A percentile compares a stretch with the other conserved stretches of the same genome.
Evolutionary conservation across 2,797 vertebrate genomes (phyloP).

Genomic region (Takifugu ocellatus): DNA sequence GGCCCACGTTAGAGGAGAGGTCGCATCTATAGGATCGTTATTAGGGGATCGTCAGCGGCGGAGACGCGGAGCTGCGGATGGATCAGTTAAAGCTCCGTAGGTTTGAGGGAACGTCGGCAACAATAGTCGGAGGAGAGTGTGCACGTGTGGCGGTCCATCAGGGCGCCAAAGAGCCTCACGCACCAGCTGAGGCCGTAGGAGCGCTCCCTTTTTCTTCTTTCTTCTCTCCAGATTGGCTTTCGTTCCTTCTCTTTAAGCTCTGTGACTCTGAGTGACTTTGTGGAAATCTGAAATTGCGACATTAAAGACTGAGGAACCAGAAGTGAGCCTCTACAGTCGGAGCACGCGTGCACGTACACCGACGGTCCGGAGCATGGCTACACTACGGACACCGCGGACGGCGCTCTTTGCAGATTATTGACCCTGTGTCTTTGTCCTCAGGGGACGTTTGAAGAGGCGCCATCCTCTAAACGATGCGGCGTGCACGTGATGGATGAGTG

Average conservation of each 20-base stretch:
- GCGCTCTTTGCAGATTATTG: conserved; percentile 12
- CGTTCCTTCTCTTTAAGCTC: too few species aligned
- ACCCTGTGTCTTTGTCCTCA: conserved; percentile 9
- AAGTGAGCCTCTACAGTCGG: too few species aligned
- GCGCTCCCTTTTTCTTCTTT: too few species aligned
- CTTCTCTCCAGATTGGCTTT: too few species aligned
- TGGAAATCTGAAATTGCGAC: too few species aligned
- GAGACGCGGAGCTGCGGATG: not conserved
- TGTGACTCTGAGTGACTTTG: too few species aligned
- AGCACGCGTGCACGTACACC: not conserved
- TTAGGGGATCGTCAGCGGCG: conserved; percentile 38
- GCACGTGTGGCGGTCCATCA: too few species aligned
- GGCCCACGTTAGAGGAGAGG: conserved; percentile 27
- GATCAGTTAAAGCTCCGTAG: conserved; percentile 62
- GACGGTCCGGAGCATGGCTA: not conserved
- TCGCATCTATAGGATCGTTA: conserved; percentile 51
- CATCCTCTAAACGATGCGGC: conserved; percentile 7
- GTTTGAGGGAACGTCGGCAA: conserved; percentile 30
- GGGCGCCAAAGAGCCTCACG: too few species aligned
- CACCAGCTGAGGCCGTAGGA: too few species aligned
- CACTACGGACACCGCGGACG: not conserved
- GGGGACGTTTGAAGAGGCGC: conserved; percentile 14
- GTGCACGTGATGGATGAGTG: conserved; percentile 45
- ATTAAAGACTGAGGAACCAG: too few species aligned
- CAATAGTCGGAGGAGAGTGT: too few species aligned